Conservation (phyloP, 2,888 invertebrate genomes). For the Leptinotarsa haldemani region DNA sequence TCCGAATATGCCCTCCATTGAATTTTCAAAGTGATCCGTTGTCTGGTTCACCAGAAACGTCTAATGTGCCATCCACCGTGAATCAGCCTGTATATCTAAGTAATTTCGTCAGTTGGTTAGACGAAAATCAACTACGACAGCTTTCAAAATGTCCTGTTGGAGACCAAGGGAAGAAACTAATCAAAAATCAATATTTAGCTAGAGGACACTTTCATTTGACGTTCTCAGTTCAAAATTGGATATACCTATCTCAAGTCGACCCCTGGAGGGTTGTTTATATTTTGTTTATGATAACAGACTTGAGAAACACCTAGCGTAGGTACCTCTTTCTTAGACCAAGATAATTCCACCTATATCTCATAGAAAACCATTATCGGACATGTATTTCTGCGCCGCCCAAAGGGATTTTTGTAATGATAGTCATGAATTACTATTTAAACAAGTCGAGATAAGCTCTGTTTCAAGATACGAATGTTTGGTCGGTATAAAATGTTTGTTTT, state of each 20-base stretch:
- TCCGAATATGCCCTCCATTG: too few relatives aligned
- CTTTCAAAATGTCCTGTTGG: background rate
- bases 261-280: background rate
- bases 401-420: constrained; percentile 20
- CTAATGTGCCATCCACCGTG: too few relatives aligned
- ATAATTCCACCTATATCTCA: constrained; percentile 11
- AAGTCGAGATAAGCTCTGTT: constrained; percentile 39
- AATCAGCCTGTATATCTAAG: too few relatives aligned
- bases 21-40: too few relatives aligned
- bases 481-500: constrained; percentile 38
- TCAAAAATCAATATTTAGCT: constrained; percentile 2
- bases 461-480: constrained; percentile 40
- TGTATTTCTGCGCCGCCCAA: constrained; percentile 5
- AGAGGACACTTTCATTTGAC: background rate
- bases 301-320: background rate
- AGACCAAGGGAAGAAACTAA: background rate
- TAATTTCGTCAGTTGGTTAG: too few relatives aligned
- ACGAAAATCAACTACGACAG: background rate
- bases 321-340: background rate
- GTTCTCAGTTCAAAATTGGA: background rate
- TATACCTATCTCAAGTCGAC: background rate
- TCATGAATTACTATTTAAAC: constrained; percentile 26
- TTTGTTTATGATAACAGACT: constrained; percentile 2
- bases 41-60: too few relatives aligned
- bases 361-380: constrained; percentile 5